A percentile compares a stretch with the other conserved stretches of the same genome.
phyloP scores from a whole-genome alignment of 2,113 vertebrate species.

The Gadus chalcogrammus region DNA sequence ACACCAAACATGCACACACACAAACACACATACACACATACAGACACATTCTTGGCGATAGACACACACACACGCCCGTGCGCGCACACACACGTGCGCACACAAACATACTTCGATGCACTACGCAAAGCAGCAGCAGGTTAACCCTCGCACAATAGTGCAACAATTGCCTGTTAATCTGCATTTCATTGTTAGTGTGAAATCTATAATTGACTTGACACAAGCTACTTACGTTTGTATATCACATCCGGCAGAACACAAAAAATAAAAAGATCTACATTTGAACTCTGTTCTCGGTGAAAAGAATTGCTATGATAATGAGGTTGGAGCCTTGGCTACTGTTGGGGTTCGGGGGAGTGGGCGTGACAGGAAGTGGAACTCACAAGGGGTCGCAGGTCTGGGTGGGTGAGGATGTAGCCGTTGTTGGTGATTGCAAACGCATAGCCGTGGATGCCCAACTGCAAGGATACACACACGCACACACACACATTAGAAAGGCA shows the following conservation, averaged over 20 bases:
- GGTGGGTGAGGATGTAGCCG: constrained; percentile 96
- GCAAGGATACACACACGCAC: constrained; percentile 19
- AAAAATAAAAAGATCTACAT: constrained; percentile 26
- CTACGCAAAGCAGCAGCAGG: too few relatives aligned
- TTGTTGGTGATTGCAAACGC: constrained; percentile 99
- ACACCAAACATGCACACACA: constrained; percentile 7
- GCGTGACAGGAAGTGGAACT: constrained; percentile 51
- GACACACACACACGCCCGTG: too few relatives aligned
- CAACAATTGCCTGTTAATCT: constrained; percentile 25
- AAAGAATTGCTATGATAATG: constrained; percentile 31
- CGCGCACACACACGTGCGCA: too few relatives aligned
- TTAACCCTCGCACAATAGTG: constrained; percentile 13
- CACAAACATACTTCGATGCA: too few relatives aligned
- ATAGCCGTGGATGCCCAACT: constrained; percentile 98
- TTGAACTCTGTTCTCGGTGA: constrained; percentile 28
- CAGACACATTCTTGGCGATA: background rate
- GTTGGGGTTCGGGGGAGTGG: constrained; percentile 5
- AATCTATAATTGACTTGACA: constrained; percentile 40
- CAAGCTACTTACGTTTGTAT: constrained; percentile 30
- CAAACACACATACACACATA: constrained; percentile 1
- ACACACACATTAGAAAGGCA: constrained; percentile 14
- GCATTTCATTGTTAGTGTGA: constrained; percentile 16
- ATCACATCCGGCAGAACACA: background rate
- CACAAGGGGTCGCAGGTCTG: constrained; percentile 95
- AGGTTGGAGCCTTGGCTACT: constrained; percentile 14